phyloP scores from a whole-genome alignment of 2,113 vertebrate species.

The Orycteropus afer region DNA sequence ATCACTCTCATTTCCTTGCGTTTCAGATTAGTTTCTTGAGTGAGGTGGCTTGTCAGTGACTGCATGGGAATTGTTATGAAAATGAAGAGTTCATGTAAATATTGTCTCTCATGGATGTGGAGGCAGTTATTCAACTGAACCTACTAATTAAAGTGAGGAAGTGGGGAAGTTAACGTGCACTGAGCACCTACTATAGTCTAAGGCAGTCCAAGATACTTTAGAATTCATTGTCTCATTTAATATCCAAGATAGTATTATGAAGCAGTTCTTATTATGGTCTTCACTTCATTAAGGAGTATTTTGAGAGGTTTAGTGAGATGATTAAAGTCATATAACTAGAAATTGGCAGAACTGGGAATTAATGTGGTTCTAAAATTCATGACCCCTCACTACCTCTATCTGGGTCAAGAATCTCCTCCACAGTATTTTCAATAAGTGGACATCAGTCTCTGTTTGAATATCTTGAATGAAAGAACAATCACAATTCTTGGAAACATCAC shows the following conservation, averaged over 20 bases:
- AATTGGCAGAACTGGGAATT: background rate
- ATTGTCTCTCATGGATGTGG: background rate
- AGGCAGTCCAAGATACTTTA: no score
- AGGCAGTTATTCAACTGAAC: background rate
- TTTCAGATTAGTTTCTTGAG: background rate
- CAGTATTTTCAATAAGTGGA: background rate
- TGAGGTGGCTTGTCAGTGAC: rapidly evolving
- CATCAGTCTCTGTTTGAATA: background rate
- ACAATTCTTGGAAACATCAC: background rate
- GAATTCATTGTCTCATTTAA: background rate
- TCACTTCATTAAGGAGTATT: background rate
- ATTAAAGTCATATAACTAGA: background rate
- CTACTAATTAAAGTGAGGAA: background rate
- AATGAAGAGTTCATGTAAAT: background rate
- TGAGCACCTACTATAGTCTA: background rate
- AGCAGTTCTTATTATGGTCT: rapidly evolving
- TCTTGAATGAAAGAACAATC: background rate
- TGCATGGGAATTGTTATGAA: rapidly evolving
- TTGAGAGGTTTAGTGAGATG: background rate
- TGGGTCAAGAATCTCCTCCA: background rate
- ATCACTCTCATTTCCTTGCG: background rate
- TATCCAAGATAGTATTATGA: rapidly evolving
- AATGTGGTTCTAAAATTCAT: background rate
- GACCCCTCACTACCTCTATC: rapidly evolving
- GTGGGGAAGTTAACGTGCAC: background rate